These are phyloP conservation scores for Heliconius erato DNA, from an alignment of 2,888 invertebrate genomes.

Conservation along the genomic window DNA sequence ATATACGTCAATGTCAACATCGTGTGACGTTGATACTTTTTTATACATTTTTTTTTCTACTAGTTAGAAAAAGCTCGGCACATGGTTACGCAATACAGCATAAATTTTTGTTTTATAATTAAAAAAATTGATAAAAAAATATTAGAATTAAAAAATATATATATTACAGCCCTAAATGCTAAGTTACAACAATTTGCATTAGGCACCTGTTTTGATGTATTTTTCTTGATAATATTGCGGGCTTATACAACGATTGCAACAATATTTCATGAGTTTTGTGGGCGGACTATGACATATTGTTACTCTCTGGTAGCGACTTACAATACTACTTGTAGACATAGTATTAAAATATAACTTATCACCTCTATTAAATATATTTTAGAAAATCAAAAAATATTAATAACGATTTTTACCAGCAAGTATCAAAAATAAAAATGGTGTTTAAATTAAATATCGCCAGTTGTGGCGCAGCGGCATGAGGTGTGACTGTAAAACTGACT, in stretches of 20 bases:
- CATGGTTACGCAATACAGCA: no score
- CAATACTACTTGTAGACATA: neutral
- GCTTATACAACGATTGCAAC: conserved; percentile 21
- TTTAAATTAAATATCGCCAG: neutral
- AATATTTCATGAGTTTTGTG: conserved; percentile 29
- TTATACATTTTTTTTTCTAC: no score
- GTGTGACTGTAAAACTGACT: no score
- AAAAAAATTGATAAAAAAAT: neutral
- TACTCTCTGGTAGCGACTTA: conserved; percentile 12
- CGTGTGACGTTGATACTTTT: no score
- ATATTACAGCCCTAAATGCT: conserved; percentile 24
- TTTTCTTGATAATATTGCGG: conserved; percentile 30
- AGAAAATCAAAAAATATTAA: no score
- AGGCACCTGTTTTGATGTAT: conserved; percentile 29
- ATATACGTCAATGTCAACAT: no score
- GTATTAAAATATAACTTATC: conserved; percentile 15
- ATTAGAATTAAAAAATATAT: neutral
- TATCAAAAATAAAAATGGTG: neutral
- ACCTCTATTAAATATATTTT: no score
- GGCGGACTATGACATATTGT: conserved; percentile 35
- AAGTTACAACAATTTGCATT: conserved; percentile 16
- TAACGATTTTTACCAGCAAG: neutral
- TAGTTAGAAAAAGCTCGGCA: no score
- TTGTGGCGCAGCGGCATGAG: no score
- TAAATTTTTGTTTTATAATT: neutral